Percentiles rank a stretch among this genome's conserved stretches.
These are phyloP conservation scores for Steinernema scapterisci DNA, from an alignment of 2,888 invertebrate species.

Conservation along the genomic window DNA sequence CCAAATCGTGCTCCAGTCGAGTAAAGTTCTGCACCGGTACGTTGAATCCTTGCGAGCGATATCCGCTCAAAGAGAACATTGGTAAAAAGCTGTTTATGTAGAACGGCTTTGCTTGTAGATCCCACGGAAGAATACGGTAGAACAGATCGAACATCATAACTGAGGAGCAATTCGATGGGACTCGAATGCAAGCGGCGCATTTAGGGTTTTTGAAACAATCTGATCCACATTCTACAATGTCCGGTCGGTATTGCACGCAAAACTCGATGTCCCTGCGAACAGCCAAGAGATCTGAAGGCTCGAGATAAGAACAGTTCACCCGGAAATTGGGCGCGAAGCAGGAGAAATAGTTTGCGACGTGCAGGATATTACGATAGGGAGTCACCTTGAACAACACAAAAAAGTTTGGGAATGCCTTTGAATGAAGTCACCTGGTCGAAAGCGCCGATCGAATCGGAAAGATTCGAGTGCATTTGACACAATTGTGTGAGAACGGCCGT, in stretches of 20 bases:
- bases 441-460: constrained; percentile 43
- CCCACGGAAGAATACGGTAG: constrained; percentile 63
- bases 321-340: constrained; percentile 58
- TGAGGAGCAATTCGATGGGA: constrained; percentile 55
- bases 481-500: constrained; percentile 51
- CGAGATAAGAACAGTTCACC: constrained; percentile 58
- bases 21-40: constrained; percentile 20
- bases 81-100: constrained; percentile 63
- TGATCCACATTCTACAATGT: constrained; percentile 46
- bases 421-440: constrained; percentile 43
- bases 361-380: constrained; percentile 55
- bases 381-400: constrained; percentile 33
- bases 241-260: constrained; percentile 46
- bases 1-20: constrained; percentile 27
- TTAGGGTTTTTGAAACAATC: constrained; percentile 33
- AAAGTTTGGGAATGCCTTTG: neutral
- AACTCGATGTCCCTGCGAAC: constrained; percentile 47
- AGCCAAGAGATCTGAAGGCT: constrained; percentile 44
- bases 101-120: constrained; percentile 46
- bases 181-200: constrained; percentile 36
- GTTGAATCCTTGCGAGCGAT: constrained; percentile 43
- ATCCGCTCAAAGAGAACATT: constrained; percentile 59
- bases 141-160: constrained; percentile 64
- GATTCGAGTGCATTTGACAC: constrained; percentile 53
- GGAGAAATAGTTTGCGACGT: constrained; percentile 58